phyloP scores from a whole-genome alignment of 2,797 vertebrate species.

The Gymnoscopelus braueri region DNA sequence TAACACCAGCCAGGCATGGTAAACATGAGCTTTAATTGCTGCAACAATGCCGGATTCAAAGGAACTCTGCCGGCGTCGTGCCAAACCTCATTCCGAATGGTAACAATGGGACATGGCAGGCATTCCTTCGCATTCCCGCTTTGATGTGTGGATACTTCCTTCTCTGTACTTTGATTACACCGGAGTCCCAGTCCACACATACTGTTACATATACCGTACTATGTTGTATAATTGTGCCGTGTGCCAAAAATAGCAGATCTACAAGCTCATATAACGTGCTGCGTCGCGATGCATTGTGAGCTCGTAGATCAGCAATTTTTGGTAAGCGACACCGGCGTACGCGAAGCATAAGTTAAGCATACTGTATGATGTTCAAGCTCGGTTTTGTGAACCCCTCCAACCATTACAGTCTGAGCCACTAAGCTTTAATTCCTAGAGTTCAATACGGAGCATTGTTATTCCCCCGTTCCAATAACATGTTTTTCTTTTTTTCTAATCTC shows the following conservation, averaged over 20 bases:
- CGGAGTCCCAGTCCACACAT: no score
- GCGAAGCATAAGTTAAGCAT: neutral
- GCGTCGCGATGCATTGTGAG: no score
- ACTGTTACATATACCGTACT: no score
- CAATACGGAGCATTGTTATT: constrained; percentile 20
- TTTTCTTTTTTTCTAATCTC: constrained; percentile 44
- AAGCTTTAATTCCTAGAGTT: constrained; percentile 2
- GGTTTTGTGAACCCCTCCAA: constrained; percentile 1
- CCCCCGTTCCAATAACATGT: constrained; percentile 27
- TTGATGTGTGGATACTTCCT: constrained; percentile 60
- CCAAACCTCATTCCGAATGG: constrained; percentile 65
- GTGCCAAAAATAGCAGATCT: no score
- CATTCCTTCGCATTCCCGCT: constrained; percentile 53
- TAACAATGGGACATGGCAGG: constrained; percentile 62
- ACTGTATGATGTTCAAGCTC: neutral
- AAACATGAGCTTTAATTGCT: constrained; percentile 45
- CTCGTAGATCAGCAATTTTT: no score
- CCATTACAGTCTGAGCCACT: constrained; percentile 16
- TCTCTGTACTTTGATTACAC: constrained; percentile 32
- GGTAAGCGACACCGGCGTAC: no score
- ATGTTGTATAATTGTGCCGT: no score
- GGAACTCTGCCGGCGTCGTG: constrained; percentile 40
- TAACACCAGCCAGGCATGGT: constrained; percentile 49
- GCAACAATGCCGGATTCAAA: constrained; percentile 52
- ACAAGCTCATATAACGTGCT: no score